Evolutionary conservation across 1,140 invertebrate species (phyloP), one percentile per base, ranked within the genome.

Genomic region (Pseudomyrmex sp.): DNA sequence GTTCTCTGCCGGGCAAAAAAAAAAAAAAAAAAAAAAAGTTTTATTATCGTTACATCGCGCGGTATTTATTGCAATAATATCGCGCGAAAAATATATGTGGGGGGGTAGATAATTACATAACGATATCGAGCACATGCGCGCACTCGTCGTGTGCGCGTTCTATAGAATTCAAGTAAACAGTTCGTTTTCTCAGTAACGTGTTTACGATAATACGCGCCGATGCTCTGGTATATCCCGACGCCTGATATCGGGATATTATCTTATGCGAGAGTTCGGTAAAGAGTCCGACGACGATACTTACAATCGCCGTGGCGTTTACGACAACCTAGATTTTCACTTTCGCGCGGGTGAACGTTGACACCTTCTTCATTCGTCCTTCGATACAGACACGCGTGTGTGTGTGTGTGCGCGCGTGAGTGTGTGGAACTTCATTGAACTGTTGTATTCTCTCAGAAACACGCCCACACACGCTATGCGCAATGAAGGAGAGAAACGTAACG

Each of bases 311-410:
- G 58, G 50, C 52, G 18, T 26, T 23, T 26, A 2, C 75, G 54
- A 56, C 69, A 85, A 77, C 73, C 84, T 82, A 83, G 89, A 89
- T 85, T 89, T 88, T 88, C 89, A 85, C 87, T 90, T 84, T 89
- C 89, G 74, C 85, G 76, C 87, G 82, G 85, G 85, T 84, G 88
- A 89, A 87, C 87, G 89, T 91, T 89, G 90, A 92, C 91, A 92
- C 90, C 91, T 89, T 91, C 91, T 48, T 5, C 54, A 82, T 90
- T 88, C 89, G 90, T 86, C 87, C 83, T 85, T 88, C 85, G 83
- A 85, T 80, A 83, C 61, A 65, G 35, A 35, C 35, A 7, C 5
- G 35, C 0, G 35, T 0, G 35, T 7, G 35, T 7, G 35, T 5
- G 35, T 7, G 35, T 7, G 35, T 7, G 35, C 1, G 5, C 0